Conservation (phyloP, 2,797 vertebrate genomes). For the Pogonophryne albipinna region DNA sequence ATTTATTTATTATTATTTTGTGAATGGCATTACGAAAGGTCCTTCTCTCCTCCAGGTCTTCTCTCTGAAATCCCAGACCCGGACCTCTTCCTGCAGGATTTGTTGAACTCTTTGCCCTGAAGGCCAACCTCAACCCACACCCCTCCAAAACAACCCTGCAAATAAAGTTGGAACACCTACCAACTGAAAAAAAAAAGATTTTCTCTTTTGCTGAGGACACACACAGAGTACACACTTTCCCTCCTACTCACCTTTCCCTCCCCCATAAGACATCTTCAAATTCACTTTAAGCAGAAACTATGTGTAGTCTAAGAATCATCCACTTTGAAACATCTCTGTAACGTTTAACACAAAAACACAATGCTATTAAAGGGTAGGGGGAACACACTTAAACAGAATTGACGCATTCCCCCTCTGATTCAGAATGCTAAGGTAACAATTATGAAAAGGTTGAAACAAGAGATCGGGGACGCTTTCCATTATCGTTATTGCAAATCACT, state of each 20-base stretch:
- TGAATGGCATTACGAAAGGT: no score
- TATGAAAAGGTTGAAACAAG: slow-evolving; percentile 2
- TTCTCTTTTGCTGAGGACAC: slow-evolving; percentile 59
- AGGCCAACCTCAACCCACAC: slow-evolving; percentile 48
- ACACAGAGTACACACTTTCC: slow-evolving; percentile 48
- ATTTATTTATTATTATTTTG: no score
- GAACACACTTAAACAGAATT: slow-evolving; percentile 52
- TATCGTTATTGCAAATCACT: slow-evolving; percentile 31
- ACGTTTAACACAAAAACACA: slow-evolving; percentile 68
- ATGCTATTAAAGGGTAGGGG: slow-evolving; percentile 37
- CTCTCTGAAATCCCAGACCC: slow-evolving; percentile 93
- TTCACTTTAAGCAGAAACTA: slow-evolving; percentile 76
- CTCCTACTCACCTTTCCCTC: slow-evolving; percentile 63
- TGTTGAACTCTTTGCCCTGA: slow-evolving; percentile 97
- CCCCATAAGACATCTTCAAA: slow-evolving; percentile 66
- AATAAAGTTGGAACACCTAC: slow-evolving; percentile 63
- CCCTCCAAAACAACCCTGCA: slow-evolving; percentile 42
- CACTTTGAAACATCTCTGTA: slow-evolving; percentile 74
- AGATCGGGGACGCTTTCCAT: slow-evolving; percentile 1
- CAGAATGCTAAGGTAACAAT: not conserved
- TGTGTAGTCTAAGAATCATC: slow-evolving; percentile 75
- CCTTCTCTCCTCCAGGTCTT: slow-evolving; percentile 86
- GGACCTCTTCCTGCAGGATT: slow-evolving; percentile 94
- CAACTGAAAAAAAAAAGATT: slow-evolving; percentile 50
- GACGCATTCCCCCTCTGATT: slow-evolving; percentile 13